Evolutionary conservation across 2,113 vertebrate genomes (phyloP), one percentile per base, ranked within the genome.

Genomic region (Saccopteryx leptura): DNA sequence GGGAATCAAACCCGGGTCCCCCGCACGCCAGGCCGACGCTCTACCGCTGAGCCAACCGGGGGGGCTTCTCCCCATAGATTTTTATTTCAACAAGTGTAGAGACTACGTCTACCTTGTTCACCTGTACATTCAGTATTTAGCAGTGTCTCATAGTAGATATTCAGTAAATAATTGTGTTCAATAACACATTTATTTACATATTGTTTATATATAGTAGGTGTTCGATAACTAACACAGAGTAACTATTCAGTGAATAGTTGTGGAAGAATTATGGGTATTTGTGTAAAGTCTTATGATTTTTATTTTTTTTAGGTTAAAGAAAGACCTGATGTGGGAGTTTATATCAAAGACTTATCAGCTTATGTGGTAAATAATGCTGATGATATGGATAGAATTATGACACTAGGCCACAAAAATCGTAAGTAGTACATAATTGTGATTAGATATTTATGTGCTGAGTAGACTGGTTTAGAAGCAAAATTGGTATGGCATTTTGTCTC

Each of bases 291-390:
- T 78, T 92, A 60, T 7, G 9, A 23, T 81, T 12, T 72, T 86
- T 50, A 11, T 95, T 97, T 97, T 88, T 96, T 97, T 91, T 98
- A 99, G 99, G 99, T 99, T 76, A 99, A 99, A 98, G 99, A 99
- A 98, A 99, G 99, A 93, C 99, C 99, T 78, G 99, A 99, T 96
- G 99, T 99, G 92, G 99, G 99, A 54, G 99, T 99, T 78, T 99
- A 99, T 96, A 99, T 99, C 98, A 99, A 99, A 98, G 99, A 99
- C 97, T 98, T 99, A 26, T 99, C 99, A 92, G 99, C 99, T 80
- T 99, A 99, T n/a, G 99, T 99, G 1, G 99, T 99, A 60, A 99
- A 99, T 98, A 99, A 99, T 97, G 99, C 99, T 76, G 99, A 99
- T 81, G 99, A 99, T 90, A 99, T 99, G 99, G 99, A 99, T 98